phyloP scores from a whole-genome alignment of 1,140 invertebrate species.

The Bacillus rossius region DNA sequence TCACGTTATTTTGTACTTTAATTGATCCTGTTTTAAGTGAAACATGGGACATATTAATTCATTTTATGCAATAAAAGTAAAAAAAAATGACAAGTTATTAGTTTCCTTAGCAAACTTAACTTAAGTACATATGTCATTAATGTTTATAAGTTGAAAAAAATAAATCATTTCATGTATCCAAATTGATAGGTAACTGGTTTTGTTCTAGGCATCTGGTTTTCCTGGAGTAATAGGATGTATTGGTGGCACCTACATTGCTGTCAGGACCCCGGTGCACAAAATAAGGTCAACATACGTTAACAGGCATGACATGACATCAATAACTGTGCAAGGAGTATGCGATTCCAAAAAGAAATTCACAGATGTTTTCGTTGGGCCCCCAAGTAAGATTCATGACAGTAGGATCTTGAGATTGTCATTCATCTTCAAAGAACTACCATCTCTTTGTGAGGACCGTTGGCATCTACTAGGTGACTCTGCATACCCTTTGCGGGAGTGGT shows the following conservation, averaged over 20 bases:
- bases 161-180: too few species aligned
- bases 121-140: too few species aligned
- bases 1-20: too few species aligned
- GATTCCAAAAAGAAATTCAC: constrained; percentile 24
- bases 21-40: too few species aligned
- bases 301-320: constrained; percentile 27
- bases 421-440: constrained; percentile 12
- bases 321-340: constrained; percentile 32
- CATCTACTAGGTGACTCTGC: constrained; percentile 36
- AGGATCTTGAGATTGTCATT: constrained; percentile 25
- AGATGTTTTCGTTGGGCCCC: constrained; percentile 28
- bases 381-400: constrained; percentile 31
- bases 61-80: too few species aligned
- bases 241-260: constrained; percentile 22
- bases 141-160: too few species aligned
- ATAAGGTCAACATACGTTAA: constrained; percentile 28
- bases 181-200: too few species aligned
- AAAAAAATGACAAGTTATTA: too few species aligned
- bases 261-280: constrained; percentile 23
- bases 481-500: constrained; percentile 29
- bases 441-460: constrained; percentile 8
- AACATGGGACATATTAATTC: too few species aligned
- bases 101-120: too few species aligned
- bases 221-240: constrained; percentile 21
- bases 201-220: constrained; percentile 15